phyloP scores from a whole-genome alignment of 2,888 invertebrate species.

The Dicyrtomina minuta region DNA sequence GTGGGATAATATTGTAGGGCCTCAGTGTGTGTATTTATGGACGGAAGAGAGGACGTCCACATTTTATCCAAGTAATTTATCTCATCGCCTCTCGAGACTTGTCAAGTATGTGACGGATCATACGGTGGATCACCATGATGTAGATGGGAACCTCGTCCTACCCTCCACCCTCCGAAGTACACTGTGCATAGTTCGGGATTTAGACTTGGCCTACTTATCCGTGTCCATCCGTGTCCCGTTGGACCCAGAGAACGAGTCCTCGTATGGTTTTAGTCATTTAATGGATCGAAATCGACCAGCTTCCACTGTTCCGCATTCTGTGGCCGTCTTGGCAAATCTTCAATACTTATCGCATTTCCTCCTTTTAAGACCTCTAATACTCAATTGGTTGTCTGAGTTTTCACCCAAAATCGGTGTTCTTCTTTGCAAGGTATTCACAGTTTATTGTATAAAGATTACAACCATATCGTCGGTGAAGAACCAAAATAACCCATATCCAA shows the following conservation, averaged over 20 bases:
- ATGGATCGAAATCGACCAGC: constrained; percentile 44
- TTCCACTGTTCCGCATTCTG: constrained; percentile 50
- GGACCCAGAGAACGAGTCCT: constrained; percentile 11
- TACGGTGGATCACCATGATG: constrained; percentile 52
- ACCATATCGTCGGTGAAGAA: too few relatives aligned
- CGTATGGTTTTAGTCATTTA: constrained; percentile 15
- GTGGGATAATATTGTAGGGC: constrained; percentile 53
- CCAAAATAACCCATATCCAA: too few relatives aligned
- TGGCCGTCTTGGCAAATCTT: constrained; percentile 49
- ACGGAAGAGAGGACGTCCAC: constrained; percentile 50
- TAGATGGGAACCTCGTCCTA: constrained; percentile 39
- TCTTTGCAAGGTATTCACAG: constrained; percentile 46
- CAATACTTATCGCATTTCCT: constrained; percentile 49
- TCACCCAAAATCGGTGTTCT: constrained; percentile 52
- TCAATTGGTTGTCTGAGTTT: constrained; percentile 51
- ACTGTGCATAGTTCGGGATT: constrained; percentile 51
- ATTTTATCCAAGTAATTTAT: constrained; percentile 46
- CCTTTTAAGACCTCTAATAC: constrained; percentile 45
- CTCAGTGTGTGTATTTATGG: constrained; percentile 52
- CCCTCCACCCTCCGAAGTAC: constrained; percentile 48
- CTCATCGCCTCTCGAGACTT: constrained; percentile 38
- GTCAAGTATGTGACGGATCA: constrained; percentile 53
- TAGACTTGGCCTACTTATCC: constrained; percentile 48
- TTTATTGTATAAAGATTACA: background rate
- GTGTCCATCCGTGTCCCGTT: constrained; percentile 50